Evolutionary conservation across 2,888 invertebrate genomes (phyloP).

Genomic region (Mythimna vitellina): DNA sequence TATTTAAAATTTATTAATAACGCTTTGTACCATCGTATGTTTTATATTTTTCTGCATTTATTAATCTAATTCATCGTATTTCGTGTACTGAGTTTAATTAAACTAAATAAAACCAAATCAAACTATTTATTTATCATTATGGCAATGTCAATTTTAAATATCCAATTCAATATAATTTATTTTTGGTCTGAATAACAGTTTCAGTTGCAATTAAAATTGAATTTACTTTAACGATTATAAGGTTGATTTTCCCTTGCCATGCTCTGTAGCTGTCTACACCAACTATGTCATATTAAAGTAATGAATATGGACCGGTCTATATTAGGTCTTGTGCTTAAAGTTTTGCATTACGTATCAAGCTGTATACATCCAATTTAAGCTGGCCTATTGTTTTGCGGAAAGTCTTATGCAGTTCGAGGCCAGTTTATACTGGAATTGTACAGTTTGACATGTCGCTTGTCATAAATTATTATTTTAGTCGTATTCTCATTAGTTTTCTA

Average conservation of each 20-base stretch:
- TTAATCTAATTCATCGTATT: conserved; percentile 52
- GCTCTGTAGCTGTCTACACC: not conserved
- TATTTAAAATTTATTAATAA: conserved; percentile 45
- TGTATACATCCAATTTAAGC: not conserved
- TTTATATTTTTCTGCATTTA: conserved; percentile 58
- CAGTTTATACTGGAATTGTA: not conserved
- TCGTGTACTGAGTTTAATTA: not conserved
- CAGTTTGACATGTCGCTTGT: not conserved
- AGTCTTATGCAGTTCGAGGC: not conserved
- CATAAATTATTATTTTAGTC: conserved; percentile 20
- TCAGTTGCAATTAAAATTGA: conserved; percentile 1
- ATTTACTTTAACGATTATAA: accelerated
- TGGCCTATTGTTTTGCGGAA: not conserved
- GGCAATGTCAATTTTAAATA: not conserved
- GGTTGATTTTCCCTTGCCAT: not conserved
- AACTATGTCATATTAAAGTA: conserved; percentile 27
- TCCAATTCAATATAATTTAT: not conserved
- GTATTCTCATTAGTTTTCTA: conserved; percentile 9
- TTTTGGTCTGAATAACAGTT: not conserved
- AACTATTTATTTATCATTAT: not conserved
- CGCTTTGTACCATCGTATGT: conserved; percentile 45
- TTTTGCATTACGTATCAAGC: conserved; percentile 13
- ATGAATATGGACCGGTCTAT: conserved; percentile 38
- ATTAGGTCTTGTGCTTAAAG: conserved; percentile 20
- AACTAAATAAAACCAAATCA: not conserved